These are phyloP conservation scores for Leucoptera coffeella DNA, from an alignment of 2,888 invertebrate species.

Conservation along the genomic window DNA sequence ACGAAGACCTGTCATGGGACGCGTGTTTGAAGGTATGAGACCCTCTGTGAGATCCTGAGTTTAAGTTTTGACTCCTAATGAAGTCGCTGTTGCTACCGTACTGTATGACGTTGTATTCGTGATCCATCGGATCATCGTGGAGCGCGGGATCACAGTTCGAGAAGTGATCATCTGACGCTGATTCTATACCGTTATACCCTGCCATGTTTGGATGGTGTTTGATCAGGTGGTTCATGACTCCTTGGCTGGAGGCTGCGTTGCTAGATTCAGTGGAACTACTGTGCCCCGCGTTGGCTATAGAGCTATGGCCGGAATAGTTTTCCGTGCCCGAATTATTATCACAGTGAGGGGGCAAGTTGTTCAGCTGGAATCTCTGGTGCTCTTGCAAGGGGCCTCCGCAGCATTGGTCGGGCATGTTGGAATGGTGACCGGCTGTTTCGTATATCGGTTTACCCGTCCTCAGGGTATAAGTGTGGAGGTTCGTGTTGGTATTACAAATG, in stretches of 20 bases:
- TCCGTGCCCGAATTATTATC: conserved; percentile 59
- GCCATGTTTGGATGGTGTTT: conserved; percentile 39
- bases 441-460: conserved; percentile 73
- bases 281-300: conserved; percentile 47
- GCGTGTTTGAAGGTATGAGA: conserved; percentile 49
- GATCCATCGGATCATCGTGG: conserved; percentile 43
- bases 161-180: conserved; percentile 45
- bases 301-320: conserved; percentile 58
- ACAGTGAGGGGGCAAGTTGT: conserved; percentile 48
- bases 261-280: conserved; percentile 49
- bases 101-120: conserved; percentile 48
- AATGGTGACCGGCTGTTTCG: conserved; percentile 50
- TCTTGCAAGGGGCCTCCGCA: conserved; percentile 35
- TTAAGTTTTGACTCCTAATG: conserved; percentile 49
- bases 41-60: conserved; percentile 38
- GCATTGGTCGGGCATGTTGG: conserved; percentile 31
- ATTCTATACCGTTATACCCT: conserved; percentile 43
- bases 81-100: conserved; percentile 46
- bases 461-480: conserved; percentile 76
- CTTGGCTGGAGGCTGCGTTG: conserved; percentile 44
- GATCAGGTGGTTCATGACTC: conserved; percentile 44
- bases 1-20: conserved; percentile 43
- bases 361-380: conserved; percentile 44
- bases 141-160: conserved; percentile 48
- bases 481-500: conserved; percentile 80